Percentiles rank a stretch among this genome's conserved stretches.
phyloP scores from a whole-genome alignment of 1,140 invertebrate genomes.

The Pachyrhynchus sulphureomaculatus region DNA sequence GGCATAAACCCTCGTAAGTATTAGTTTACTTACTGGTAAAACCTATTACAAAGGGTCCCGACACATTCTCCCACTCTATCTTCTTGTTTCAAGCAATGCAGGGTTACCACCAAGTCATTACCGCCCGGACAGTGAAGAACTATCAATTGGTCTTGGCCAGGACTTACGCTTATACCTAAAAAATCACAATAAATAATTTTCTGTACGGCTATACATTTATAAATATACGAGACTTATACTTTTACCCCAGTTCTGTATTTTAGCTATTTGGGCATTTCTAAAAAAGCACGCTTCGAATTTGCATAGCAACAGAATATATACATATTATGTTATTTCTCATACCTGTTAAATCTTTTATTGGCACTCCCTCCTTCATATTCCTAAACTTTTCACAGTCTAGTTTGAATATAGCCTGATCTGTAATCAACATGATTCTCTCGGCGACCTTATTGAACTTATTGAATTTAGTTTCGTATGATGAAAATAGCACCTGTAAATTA shows the following conservation, averaged over 20 bases:
- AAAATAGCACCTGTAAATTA: conserved; percentile 58
- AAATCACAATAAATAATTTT: no score
- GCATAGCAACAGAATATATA: no score
- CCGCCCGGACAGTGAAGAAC: conserved; percentile 84
- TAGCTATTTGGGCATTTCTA: no score
- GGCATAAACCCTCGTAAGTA: no score
- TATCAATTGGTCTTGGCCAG: conserved; percentile 77
- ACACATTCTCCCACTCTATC: conserved; percentile 86
- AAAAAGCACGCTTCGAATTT: no score
- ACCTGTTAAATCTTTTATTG: conserved; percentile 63
- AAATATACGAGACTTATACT: no score
- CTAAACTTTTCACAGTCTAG: conserved; percentile 85
- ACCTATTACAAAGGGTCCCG: conserved; percentile 75
- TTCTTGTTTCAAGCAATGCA: conserved; percentile 61
- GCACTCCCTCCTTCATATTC: conserved; percentile 75
- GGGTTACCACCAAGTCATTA: conserved; percentile 87
- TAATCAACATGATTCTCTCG: conserved; percentile 85
- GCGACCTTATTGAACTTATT: conserved; percentile 84
- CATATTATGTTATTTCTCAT: no score
- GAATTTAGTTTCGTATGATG: conserved; percentile 64
- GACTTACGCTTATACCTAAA: conserved; percentile 22
- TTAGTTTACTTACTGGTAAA: conserved; percentile 76
- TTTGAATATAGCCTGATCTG: conserved; percentile 87
- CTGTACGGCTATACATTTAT: no score
- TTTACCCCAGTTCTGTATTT: no score